Percentiles rank a stretch among this genome's conserved stretches.
These are phyloP conservation scores for Drosophila lini DNA, from an alignment of 1,140 invertebrate species.

Conservation along the genomic window DNA sequence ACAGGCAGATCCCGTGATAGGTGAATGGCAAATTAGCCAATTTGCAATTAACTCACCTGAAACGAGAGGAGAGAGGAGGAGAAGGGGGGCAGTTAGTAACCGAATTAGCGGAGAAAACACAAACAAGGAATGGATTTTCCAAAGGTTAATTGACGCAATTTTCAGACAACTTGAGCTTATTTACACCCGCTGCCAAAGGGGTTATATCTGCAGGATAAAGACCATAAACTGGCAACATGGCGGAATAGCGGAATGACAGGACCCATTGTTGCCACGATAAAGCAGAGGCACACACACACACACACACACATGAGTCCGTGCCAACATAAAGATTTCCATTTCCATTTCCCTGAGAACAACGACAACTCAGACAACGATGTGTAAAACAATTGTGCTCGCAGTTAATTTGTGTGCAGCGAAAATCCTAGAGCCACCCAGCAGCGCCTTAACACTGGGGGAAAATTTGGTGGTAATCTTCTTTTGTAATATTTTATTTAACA, in stretches of 20 bases:
- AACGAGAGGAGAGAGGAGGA: conserved; percentile 1
- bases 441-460: neutral
- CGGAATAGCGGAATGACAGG: neutral
- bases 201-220: conserved; percentile 18
- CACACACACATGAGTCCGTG: neutral
- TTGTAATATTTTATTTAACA: neutral
- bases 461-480: neutral
- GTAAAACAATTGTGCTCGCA: conserved; percentile 69
- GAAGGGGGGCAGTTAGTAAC: conserved; percentile 14
- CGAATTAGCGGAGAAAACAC: conserved; percentile 33
- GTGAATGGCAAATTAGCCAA: conserved; percentile 17
- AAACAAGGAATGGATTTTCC: conserved; percentile 20
- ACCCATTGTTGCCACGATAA: conserved; percentile 12
- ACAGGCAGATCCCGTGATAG: conserved; percentile 4
- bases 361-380: conserved; percentile 46
- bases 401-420: conserved; percentile 68
- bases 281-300: neutral
- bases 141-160: conserved; percentile 73
- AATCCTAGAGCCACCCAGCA: conserved; percentile 16
- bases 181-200: conserved; percentile 12
- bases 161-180: conserved; percentile 42
- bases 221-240: conserved; percentile 9
- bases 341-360: conserved; percentile 2
- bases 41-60: conserved; percentile 29
- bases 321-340: conserved; percentile 21